Base-by-base conservation (phyloP, 2,797 vertebrate species). In the Chloroceryle inda region DNA sequence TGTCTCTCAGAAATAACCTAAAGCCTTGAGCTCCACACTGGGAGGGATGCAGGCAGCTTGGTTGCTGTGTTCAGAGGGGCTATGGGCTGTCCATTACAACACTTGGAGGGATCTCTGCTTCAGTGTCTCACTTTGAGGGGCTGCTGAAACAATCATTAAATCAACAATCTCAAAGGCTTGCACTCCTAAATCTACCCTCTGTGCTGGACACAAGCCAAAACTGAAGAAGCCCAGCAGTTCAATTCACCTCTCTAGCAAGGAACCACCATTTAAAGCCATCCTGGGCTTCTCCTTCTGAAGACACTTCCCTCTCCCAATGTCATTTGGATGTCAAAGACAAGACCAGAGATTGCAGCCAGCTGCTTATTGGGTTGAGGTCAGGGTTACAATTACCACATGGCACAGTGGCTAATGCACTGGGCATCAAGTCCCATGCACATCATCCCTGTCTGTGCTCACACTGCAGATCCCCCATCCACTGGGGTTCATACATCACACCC, bases 61-160 rank as follows among this genome's bases (percentile, higher is more conserved):
- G 5, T 35, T 29, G 40, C 45, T 35, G 68, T 0, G 0, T 27
- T 74, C 35, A 40, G 19, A 44, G 58, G 20, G 18, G 22, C 6
- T 76, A 21, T 20, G 9, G 14, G 22, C 4, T 0, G 53, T 66
- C 61, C 31, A 21, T 6, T 24, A 16, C 67, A 80, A 9, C 24
- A 12, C 14, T 56, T 45, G 66, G 44, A 85, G 22, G 4, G 2
- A 6, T 12, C 5, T 63, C 42, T 55, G 40, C 37, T 61, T 49
- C 66, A 64, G 38, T 16, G 38, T 29, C 33, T 72, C 26, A 2
- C 72, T 61, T 74, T 10, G 10, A 56, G 21, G 4, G 14, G 16
- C 24, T 77, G 49, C 47, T 4, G 11, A 59, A 85, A 62, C 2
- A 1, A 15, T 29, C 13, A 44, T 44, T 47, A 40, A 72, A 38